Conservation (phyloP, 2,888 invertebrate genomes). For the Scaptomyza flava region DNA sequence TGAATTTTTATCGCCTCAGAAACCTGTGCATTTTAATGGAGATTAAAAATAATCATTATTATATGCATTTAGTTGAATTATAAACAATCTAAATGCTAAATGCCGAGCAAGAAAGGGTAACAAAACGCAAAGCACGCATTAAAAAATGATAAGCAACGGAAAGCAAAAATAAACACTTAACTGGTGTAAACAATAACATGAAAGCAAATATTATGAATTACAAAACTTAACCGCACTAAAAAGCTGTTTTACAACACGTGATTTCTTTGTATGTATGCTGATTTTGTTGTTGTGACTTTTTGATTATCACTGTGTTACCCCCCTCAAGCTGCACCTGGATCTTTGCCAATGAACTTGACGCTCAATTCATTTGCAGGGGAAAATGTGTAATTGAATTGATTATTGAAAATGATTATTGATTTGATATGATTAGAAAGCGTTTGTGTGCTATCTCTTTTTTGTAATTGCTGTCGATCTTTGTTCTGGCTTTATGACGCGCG, state of each 20-base stretch:
- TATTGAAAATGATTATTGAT: constrained; percentile 57
- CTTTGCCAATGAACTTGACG: constrained; percentile 49
- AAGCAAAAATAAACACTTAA: constrained; percentile 21
- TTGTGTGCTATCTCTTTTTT: constrained; percentile 30
- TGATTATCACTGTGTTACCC: constrained; percentile 5
- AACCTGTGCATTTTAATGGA: background rate
- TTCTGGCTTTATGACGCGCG: constrained; percentile 56
- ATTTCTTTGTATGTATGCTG: background rate
- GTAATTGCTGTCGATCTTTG: constrained; percentile 44
- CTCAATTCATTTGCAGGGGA: constrained; percentile 8
- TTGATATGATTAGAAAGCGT: constrained; percentile 62
- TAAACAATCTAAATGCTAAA: background rate
- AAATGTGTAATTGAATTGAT: constrained; percentile 29
- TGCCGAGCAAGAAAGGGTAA: background rate
- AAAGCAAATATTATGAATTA: constrained; percentile 31
- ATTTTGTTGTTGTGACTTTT: background rate
- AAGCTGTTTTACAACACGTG: constrained; percentile 41
- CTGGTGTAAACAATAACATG: constrained; percentile 41
- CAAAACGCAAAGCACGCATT: constrained; percentile 17
- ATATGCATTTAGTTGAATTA: background rate
- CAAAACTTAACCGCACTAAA: constrained; percentile 18
- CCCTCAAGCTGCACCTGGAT: constrained; percentile 10
- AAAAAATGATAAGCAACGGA: constrained; percentile 14
- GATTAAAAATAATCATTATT: background rate
- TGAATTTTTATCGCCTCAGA: background rate